These are phyloP conservation scores for Cepphus grylle DNA, from an alignment of 2,113 vertebrate species.

Conservation along the genomic window DNA sequence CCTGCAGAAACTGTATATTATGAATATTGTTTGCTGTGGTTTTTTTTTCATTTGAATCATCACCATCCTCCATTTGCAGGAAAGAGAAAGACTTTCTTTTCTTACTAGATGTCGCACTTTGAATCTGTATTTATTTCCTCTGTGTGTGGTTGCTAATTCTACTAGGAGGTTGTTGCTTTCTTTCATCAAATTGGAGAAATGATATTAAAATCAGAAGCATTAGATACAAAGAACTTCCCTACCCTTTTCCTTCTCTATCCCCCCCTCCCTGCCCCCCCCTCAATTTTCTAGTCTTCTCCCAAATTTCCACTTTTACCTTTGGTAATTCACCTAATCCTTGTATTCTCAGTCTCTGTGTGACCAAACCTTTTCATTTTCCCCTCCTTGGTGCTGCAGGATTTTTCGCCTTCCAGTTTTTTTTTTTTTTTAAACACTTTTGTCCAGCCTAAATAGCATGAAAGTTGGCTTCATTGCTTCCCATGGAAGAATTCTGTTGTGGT, in stretches of 20 bases:
- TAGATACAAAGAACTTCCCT: neutral
- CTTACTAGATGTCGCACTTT: slow-evolving; percentile 1
- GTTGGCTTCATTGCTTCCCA: neutral
- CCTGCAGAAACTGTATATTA: slow-evolving; percentile 37
- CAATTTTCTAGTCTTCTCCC: neutral
- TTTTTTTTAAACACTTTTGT: neutral
- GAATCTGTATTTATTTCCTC: slow-evolving; percentile 14
- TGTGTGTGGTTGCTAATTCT: slow-evolving; percentile 19
- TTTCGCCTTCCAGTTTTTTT: neutral
- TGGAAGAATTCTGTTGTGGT: neutral
- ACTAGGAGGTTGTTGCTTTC: neutral
- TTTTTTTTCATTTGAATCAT: slow-evolving; percentile 45
- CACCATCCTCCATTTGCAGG: slow-evolving; percentile 11
- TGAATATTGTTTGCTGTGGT: slow-evolving; percentile 36
- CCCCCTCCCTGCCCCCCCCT: too few species aligned
- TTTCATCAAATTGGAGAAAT: neutral
- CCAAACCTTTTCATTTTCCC: neutral
- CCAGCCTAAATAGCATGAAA: neutral
- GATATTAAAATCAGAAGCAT: neutral
- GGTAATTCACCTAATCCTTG: neutral
- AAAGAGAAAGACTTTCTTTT: slow-evolving; percentile 26
- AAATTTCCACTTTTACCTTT: neutral
- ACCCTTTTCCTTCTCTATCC: neutral
- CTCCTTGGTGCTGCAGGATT: neutral
- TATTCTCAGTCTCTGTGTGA: neutral